phyloP scores from a whole-genome alignment of 1,140 invertebrate species.

The Stegodyphus mimosarum region DNA sequence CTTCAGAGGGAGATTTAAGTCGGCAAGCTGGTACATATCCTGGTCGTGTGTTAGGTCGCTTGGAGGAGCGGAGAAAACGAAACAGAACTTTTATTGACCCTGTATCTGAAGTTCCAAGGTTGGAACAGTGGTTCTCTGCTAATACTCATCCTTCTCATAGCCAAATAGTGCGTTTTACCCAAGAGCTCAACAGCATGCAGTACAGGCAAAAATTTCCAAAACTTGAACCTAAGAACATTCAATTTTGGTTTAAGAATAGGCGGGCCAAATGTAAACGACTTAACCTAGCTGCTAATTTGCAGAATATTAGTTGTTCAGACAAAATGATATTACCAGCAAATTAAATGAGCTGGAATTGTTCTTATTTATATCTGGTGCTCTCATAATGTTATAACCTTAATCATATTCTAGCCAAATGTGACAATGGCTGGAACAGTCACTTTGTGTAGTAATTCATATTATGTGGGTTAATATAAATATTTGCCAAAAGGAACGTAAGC shows the following conservation, averaged over 20 bases:
- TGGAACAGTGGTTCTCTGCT: conserved; percentile 97
- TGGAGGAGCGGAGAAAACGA: conserved; percentile 67
- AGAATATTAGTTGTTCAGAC: conserved; percentile 31
- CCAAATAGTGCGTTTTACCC: conserved; percentile 95
- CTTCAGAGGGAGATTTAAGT: conserved; percentile 24
- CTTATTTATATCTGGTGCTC: conserved; percentile 27
- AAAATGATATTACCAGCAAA: conserved; percentile 41
- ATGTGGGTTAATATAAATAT: too few species aligned
- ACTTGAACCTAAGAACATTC: conserved; percentile 96
- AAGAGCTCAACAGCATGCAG: conserved; percentile 90
- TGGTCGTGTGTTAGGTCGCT: conserved; percentile 22
- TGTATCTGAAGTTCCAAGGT: conserved; percentile 93
- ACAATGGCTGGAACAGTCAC: too few species aligned
- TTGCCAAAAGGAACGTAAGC: too few species aligned
- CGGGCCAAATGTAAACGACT: conserved; percentile 93
- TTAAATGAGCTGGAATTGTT: neutral
- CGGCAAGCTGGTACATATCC: conserved; percentile 30
- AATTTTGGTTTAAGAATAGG: conserved; percentile 92
- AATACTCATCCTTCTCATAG: conserved; percentile 98
- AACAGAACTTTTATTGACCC: conserved; percentile 99
- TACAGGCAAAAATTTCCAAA: conserved; percentile 95
- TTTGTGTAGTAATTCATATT: too few species aligned
- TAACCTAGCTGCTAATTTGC: conserved; percentile 74
- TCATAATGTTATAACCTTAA: conserved; percentile 43
- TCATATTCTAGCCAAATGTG: neutral